phyloP scores from a whole-genome alignment of 92 coral and sea anemone genomes.

The Porites lobata region DNA sequence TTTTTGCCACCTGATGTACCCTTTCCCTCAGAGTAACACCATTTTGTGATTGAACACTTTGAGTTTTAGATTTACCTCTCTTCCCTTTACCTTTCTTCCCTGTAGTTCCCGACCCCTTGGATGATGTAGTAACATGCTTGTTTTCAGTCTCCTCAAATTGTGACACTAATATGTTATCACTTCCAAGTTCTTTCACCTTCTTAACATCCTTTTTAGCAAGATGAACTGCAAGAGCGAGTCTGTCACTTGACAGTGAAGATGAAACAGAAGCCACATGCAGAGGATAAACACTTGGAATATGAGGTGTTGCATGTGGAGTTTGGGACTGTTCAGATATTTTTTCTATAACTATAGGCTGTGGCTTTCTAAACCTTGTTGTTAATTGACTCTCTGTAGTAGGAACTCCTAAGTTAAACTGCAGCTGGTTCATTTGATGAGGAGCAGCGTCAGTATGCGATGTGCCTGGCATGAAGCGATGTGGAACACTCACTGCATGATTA shows the following conservation, averaged over 20 bases:
- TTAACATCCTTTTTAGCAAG: conserved; percentile 93
- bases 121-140: conserved; percentile 21
- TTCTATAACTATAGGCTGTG: conserved; percentile 91
- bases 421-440: conserved; percentile 79
- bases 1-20: conserved; percentile 78
- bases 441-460: conserved; percentile 27
- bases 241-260: conserved; percentile 84
- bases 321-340: conserved; percentile 56
- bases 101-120: conserved; percentile 28
- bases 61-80: conserved; percentile 43
- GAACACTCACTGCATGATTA: conserved; percentile 36
- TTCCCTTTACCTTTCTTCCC: conserved; percentile 44
- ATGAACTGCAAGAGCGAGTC: conserved; percentile 89
- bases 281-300: conserved; percentile 24
- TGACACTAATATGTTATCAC: conserved; percentile 39
- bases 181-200: conserved; percentile 72
- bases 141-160: conserved; percentile 36
- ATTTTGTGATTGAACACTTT: conserved; percentile 55
- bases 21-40: conserved; percentile 63
- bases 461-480: conserved; percentile 21
- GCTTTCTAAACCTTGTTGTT: conserved; percentile 90
- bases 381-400: conserved; percentile 83
- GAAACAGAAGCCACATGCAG: conserved; percentile 43
- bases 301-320: not conserved
- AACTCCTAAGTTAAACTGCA: conserved; percentile 88